Evolutionary conservation across 2,113 vertebrate genomes (phyloP), one percentile per base, ranked within the genome.

Genomic region (Paramormyrops kingsleyae): DNA sequence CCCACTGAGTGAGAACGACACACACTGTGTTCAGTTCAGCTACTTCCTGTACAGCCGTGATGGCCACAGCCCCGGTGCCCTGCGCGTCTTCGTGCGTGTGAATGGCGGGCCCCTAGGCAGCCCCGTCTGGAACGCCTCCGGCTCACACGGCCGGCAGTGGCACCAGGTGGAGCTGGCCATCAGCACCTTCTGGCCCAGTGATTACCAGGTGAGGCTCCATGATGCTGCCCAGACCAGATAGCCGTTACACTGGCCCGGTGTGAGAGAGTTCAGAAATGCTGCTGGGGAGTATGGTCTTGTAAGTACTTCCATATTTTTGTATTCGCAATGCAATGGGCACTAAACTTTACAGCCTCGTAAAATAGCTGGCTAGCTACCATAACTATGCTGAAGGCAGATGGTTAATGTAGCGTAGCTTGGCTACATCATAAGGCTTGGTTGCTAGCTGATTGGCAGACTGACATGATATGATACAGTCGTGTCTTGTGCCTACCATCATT

Each of bases 11-110:
- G 98, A 99, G 94, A 99, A 99, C 17, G 98, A 99, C 94, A 99
- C 98, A 7, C 98, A 99, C 93, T 99, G 98, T 92, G 96, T 99
- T 39, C 98, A 99, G 95, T 99, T 99, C 96, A 99, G 97, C 95
- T 99, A 98, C 94, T 98, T 99, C 95, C 96, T 99, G 90, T 98
- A 97, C 93, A 97, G 97, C 94, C 95, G 96, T 4, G 98, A 99
- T 0, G 98, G 98, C 17, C 97, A 95, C 95, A 98, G 98, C 93
- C 98, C 98, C 0, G 98, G 98, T 88, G 94, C 95, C 1, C 96
- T 99, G 92, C 96, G 94, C 0, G 95, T 97, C 92, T 99, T 97
- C 0, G 97, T 99, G 13, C 95, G 97, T 0, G 98, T 99, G 90
- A 97, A 97, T 1, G 97, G 97, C 0, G 97, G 97, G 0, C 95